Evolutionary conservation across 2,797 vertebrate genomes (phyloP).

Genomic region (Argentina silus): DNA sequence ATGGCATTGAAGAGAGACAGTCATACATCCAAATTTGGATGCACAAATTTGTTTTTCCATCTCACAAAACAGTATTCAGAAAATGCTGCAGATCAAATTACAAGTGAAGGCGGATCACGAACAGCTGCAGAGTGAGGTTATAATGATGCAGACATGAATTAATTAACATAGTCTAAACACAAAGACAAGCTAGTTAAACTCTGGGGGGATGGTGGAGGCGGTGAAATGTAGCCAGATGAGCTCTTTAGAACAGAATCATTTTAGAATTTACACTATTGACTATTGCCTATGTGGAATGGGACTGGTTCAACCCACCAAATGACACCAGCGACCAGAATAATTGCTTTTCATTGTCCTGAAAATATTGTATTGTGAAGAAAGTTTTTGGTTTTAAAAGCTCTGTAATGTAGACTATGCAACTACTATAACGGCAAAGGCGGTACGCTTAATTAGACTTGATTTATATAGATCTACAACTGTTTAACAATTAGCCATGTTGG

Average conservation of each 20-base stretch:
- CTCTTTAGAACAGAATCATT: constrained; percentile 33
- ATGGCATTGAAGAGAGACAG: no score
- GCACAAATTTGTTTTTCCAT: no score
- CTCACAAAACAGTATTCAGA: constrained; percentile 34
- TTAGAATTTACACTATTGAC: background rate
- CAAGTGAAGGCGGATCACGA: constrained; percentile 40
- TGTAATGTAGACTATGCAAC: no score
- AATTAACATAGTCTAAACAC: constrained; percentile 57
- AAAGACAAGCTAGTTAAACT: constrained; percentile 51
- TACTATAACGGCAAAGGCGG: no score
- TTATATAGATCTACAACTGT: no score
- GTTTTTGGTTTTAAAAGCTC: no score
- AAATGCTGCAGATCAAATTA: constrained; percentile 53
- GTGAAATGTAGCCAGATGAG: constrained; percentile 58
- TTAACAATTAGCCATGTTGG: no score
- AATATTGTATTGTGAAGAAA: no score
- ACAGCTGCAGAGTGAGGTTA: constrained; percentile 61
- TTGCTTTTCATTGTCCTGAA: no score
- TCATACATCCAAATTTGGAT: no score
- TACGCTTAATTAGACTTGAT: no score
- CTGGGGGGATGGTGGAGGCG: constrained; percentile 28
- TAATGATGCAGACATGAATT: constrained; percentile 53
- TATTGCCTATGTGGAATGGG: background rate
- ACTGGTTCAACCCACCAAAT: background rate
- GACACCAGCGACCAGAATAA: background rate